Percentiles rank a stretch among this genome's conserved stretches.
Conservation (phyloP, 2,797 vertebrate genomes). For the Psittacula echo region DNA sequence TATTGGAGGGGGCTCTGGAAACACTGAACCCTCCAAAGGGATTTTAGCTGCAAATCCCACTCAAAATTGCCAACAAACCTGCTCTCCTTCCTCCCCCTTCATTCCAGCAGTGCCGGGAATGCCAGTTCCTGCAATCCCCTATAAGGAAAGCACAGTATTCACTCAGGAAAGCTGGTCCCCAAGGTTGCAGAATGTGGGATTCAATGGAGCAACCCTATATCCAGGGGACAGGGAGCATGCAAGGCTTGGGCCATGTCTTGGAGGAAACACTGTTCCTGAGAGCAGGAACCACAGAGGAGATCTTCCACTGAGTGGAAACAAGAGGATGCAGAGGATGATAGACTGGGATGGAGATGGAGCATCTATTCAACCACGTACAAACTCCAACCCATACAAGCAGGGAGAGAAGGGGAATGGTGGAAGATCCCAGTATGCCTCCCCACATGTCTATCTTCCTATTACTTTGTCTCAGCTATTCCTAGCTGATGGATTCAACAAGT, state of each 20-base stretch:
- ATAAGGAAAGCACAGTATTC: not conserved
- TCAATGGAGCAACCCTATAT: not conserved
- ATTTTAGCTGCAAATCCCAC: not conserved
- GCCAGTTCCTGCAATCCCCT: conserved; percentile 85
- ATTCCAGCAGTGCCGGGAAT: conserved; percentile 80
- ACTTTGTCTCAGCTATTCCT: not conserved
- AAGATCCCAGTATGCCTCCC: not conserved
- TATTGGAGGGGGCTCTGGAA: not conserved
- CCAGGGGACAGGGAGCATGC: not conserved
- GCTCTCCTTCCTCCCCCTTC: conserved; percentile 81
- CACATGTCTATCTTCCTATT: not conserved
- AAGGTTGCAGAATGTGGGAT: not conserved
- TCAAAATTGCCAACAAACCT: conserved; percentile 70
- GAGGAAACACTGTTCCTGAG: not conserved
- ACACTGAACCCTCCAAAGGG: not conserved
- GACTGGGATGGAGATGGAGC: not conserved
- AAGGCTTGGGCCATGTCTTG: not conserved
- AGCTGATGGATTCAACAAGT: not conserved
- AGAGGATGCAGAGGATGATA: not conserved
- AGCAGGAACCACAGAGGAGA: not conserved
- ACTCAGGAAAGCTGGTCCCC: not conserved
- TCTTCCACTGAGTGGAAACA: not conserved
- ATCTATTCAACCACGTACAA: not conserved
- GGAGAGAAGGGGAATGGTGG: not conserved
- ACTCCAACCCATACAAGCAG: not conserved